phyloP scores from a whole-genome alignment of 2,888 invertebrate species.

The Masnerella sp. region DNA sequence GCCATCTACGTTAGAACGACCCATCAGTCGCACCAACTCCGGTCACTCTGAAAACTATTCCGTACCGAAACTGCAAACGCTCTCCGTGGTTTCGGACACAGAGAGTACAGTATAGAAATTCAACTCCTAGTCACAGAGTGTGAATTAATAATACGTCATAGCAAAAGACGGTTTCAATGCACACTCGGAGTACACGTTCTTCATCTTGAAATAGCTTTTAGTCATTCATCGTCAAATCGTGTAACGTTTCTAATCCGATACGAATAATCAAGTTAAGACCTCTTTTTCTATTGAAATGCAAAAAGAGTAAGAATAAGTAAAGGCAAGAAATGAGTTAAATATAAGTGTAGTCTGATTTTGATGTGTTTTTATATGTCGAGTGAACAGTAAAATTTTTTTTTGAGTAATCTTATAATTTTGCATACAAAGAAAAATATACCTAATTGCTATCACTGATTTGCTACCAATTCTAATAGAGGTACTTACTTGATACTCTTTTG shows the following conservation, averaged over 20 bases:
- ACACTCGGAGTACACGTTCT: slow-evolving; percentile 17
- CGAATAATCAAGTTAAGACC: slow-evolving; percentile 31
- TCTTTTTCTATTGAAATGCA: slow-evolving; percentile 11
- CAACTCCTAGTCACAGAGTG: slow-evolving; percentile 69
- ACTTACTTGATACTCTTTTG: slow-evolving; percentile 33
- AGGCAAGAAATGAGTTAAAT: slow-evolving; percentile 2
- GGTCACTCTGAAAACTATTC: slow-evolving; percentile 76
- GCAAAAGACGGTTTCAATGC: slow-evolving; percentile 25
- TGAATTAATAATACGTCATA: slow-evolving; percentile 59
- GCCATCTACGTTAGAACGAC: slow-evolving; percentile 74
- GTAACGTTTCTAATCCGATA: slow-evolving; percentile 31
- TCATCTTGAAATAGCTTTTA: slow-evolving; percentile 32
- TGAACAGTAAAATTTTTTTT: not conserved
- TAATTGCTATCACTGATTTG: not conserved
- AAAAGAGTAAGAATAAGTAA: slow-evolving; percentile 11
- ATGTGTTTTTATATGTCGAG: slow-evolving; percentile 33
- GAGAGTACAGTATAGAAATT: slow-evolving; percentile 74
- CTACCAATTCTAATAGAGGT: slow-evolving; percentile 23
- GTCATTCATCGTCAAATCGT: slow-evolving; percentile 37
- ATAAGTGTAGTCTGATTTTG: slow-evolving; percentile 44
- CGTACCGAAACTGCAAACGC: slow-evolving; percentile 75
- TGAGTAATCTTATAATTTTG: slow-evolving; percentile 1
- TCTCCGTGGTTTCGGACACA: slow-evolving; percentile 74
- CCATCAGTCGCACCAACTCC: slow-evolving; percentile 67
- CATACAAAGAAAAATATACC: slow-evolving; percentile 2